Conservation (phyloP, 2,888 invertebrate genomes). For the Cephus runcator region DNA sequence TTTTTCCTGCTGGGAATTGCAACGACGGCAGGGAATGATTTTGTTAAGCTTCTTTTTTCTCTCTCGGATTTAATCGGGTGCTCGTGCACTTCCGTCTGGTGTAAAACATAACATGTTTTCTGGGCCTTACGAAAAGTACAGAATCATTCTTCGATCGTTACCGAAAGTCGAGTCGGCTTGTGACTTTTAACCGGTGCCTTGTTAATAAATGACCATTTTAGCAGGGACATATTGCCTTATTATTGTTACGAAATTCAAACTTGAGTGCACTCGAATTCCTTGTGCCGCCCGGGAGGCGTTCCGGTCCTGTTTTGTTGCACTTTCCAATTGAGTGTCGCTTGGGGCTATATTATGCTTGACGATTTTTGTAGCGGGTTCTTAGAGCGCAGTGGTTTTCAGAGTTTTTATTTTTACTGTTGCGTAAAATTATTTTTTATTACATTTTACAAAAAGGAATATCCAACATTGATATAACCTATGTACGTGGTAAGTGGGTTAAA, state of each 20-base stretch:
- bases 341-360: conserved; percentile 40
- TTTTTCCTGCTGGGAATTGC: not conserved
- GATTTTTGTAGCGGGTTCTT: conserved; percentile 27
- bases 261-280: conserved; percentile 62
- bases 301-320: conserved; percentile 43
- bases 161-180: not conserved
- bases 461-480: not conserved
- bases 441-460: not conserved
- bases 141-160: conserved; percentile 36
- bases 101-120: not conserved
- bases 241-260: conserved; percentile 56
- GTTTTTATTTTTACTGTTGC: not conserved
- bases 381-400: conserved; percentile 38
- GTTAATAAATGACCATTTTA: conserved; percentile 57
- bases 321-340: conserved; percentile 44
- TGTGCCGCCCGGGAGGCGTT: conserved; percentile 53
- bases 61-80: not conserved
- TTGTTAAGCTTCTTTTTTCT: not conserved
- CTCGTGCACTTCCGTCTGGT: not conserved
- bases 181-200: not conserved
- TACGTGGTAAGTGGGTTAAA: not conserved
- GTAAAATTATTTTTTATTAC: not conserved
- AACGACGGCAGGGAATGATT: not conserved
- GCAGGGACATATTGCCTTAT: conserved; percentile 52
- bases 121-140: conserved; percentile 12